Evolutionary conservation across 2,888 invertebrate species (phyloP).

Genomic region (Euzophera pinguis): DNA sequence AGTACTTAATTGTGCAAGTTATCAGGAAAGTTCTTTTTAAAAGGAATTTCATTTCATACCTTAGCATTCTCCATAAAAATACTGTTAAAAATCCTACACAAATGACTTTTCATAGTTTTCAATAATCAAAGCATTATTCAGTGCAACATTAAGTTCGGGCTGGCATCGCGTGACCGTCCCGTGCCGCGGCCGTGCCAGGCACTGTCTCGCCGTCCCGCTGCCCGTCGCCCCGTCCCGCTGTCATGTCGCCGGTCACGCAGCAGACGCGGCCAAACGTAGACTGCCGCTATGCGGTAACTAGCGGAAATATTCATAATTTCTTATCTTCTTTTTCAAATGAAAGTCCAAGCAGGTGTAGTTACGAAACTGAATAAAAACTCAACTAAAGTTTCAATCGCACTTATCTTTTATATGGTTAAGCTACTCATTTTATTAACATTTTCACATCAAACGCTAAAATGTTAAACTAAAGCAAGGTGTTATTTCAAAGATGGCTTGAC

Average conservation of each 20-base stretch:
- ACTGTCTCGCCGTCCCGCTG: constrained; percentile 43
- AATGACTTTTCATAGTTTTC: constrained; percentile 31
- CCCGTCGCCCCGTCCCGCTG: constrained; percentile 36
- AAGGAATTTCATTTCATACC: neutral
- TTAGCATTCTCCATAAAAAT: no score
- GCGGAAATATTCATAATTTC: no score
- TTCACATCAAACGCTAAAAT: no score
- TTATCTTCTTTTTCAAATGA: no score
- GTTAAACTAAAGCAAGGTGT: neutral
- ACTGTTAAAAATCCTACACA: neutral
- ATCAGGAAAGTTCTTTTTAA: neutral
- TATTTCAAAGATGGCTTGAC: neutral
- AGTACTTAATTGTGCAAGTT: no score
- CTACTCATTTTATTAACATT: no score
- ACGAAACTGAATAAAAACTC: neutral
- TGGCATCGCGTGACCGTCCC: constrained; percentile 61
- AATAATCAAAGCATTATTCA: constrained; percentile 43
- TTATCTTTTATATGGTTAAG: no score
- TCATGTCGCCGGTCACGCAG: constrained; percentile 71
- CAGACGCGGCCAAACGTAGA: constrained; percentile 17
- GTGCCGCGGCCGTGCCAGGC: constrained; percentile 47
- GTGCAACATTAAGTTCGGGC: constrained; percentile 37
- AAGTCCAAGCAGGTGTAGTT: no score
- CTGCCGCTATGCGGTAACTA: constrained; percentile 26
- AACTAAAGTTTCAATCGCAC: no score